Conservation (phyloP, 2,888 invertebrate genomes). For the Teleogryllus oceanicus region DNA sequence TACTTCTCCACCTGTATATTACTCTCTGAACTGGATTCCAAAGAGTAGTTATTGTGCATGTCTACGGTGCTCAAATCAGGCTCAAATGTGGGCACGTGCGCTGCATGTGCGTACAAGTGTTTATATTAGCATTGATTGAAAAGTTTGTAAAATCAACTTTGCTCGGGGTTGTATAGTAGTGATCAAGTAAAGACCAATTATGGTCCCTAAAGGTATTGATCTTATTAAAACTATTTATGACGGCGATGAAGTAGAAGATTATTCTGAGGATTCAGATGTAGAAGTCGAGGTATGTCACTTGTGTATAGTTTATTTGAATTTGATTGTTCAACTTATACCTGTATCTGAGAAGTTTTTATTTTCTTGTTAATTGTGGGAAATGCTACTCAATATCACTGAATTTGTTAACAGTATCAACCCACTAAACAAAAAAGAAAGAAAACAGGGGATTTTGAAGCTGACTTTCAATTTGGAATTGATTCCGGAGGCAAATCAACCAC, state of each 20-base stretch:
- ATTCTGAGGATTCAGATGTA: conserved; percentile 71
- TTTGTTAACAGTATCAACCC: conserved; percentile 69
- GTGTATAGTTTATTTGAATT: background rate
- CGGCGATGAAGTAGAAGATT: conserved; percentile 74
- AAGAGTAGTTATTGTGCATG: too few species aligned
- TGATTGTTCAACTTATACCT: background rate
- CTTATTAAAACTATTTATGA: conserved; percentile 81
- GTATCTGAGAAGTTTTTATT: background rate
- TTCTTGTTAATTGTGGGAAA: too few species aligned
- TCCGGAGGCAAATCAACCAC: conserved; percentile 70
- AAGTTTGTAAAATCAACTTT: too few species aligned
- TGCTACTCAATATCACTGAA: conserved; percentile 3
- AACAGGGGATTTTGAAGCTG: conserved; percentile 72
- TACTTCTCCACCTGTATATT: too few species aligned
- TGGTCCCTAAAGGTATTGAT: conserved; percentile 45
- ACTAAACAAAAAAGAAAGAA: conserved; percentile 69
- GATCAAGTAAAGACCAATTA: background rate
- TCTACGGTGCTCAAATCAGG: too few species aligned
- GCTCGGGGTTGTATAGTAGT: too few species aligned
- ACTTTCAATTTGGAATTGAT: conserved; percentile 75
- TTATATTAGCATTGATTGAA: too few species aligned
- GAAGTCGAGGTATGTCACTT: conserved; percentile 67
- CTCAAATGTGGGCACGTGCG: too few species aligned
- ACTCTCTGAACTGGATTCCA: too few species aligned
- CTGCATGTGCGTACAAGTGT: too few species aligned